Evolutionary conservation across 2,113 vertebrate genomes (phyloP).

Genomic region (Galeopterus variegatus): DNA sequence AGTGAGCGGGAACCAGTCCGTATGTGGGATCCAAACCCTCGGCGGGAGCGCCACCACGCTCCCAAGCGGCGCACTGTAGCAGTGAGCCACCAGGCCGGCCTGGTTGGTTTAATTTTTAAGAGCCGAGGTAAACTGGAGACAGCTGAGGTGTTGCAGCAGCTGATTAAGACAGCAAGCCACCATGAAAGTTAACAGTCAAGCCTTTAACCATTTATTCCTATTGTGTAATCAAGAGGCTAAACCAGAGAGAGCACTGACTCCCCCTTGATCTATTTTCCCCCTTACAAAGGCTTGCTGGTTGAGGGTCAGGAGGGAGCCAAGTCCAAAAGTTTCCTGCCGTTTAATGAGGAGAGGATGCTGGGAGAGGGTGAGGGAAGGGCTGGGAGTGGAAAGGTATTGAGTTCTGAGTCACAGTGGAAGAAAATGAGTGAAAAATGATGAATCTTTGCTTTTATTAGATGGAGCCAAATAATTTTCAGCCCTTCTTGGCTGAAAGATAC

Average conservation of each 20-base stretch:
- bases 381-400: not conserved
- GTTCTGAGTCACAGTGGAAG: not conserved
- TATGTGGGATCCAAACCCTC: too few species aligned
- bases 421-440: not conserved
- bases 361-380: not conserved
- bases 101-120: not conserved
- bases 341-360: too few species aligned
- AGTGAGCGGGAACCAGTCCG: too few species aligned
- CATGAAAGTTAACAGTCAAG: not conserved
- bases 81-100: too few species aligned
- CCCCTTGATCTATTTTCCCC: not conserved
- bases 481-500: not conserved
- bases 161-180: not conserved
- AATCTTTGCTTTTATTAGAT: not conserved
- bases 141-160: not conserved
- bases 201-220: not conserved
- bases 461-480: not conserved
- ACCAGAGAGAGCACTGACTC: not conserved
- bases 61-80: too few species aligned
- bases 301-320: not conserved
- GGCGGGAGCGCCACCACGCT: too few species aligned
- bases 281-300: not conserved
- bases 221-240: not conserved
- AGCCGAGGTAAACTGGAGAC: not conserved
- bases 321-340: not conserved